Conservation (phyloP, 2,888 invertebrate species). For the Augiades crinisus region DNA sequence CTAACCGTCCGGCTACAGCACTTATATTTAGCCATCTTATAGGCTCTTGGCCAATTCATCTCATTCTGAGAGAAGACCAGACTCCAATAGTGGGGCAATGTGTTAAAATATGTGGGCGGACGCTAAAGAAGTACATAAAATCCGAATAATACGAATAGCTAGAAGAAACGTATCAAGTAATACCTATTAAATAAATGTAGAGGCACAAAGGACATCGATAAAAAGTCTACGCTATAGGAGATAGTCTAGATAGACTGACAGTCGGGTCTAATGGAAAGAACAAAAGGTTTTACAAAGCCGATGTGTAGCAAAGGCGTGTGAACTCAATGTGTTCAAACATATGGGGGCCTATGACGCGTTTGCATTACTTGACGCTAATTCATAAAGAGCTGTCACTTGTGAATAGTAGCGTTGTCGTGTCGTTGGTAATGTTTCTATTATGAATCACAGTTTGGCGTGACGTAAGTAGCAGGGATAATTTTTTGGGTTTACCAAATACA, state of each 20-base stretch:
- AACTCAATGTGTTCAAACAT: constrained; percentile 58
- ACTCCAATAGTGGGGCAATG: too few species aligned
- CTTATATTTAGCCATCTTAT: too few species aligned
- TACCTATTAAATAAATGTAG: not conserved
- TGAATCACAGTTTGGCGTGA: not conserved
- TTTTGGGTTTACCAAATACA: too few species aligned
- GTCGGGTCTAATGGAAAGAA: constrained; percentile 52
- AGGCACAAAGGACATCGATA: constrained; percentile 33
- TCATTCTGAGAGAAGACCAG: too few species aligned
- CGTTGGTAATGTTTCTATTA: not conserved
- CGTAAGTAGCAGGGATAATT: not conserved
- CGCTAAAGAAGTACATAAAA: too few species aligned
- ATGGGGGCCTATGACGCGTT: constrained; percentile 25
- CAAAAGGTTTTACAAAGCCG: constrained; percentile 47
- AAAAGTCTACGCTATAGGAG: constrained; percentile 17
- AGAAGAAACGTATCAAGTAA: not conserved
- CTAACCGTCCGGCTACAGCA: too few species aligned
- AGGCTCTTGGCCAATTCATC: too few species aligned
- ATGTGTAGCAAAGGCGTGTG: constrained; percentile 54
- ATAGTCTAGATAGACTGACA: constrained; percentile 19
- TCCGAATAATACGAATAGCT: too few species aligned
- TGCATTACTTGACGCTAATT: constrained; percentile 16
- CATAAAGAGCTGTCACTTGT: constrained; percentile 13
- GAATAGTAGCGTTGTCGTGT: not conserved
- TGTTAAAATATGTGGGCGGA: too few species aligned